Evolutionary conservation across 2,797 vertebrate genomes (phyloP).

Genomic region (Gorsachius magnificus): DNA sequence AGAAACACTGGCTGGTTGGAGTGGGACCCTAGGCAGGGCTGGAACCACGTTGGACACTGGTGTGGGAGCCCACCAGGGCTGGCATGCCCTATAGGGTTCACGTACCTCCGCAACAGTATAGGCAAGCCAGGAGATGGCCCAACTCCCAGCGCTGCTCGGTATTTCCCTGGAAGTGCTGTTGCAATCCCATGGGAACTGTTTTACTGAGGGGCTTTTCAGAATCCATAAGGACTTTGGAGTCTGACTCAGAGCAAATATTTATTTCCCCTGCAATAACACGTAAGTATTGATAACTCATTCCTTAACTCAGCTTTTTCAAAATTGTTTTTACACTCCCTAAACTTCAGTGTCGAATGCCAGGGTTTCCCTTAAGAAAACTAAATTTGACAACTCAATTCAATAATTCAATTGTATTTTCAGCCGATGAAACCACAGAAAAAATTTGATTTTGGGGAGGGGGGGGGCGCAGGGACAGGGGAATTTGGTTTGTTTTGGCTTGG

Average conservation of each 20-base stretch:
- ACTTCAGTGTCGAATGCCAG: not conserved
- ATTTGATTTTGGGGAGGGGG: not conserved
- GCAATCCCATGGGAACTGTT: not conserved
- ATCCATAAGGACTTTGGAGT: not conserved
- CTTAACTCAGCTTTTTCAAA: not conserved
- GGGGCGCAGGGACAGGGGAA: rapidly evolving
- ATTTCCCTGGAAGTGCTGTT: not conserved
- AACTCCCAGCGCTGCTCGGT: not conserved
- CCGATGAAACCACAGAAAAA: not conserved
- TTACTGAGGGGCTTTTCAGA: not conserved
- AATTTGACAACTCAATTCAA: not conserved
- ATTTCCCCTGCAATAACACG: not conserved
- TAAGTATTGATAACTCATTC: not conserved
- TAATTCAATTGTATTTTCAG: not conserved
- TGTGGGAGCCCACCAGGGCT: not conserved
- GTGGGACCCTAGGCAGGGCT: not conserved
- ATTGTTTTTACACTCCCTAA: not conserved
- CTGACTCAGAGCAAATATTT: not conserved
- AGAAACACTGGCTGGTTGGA: not conserved
- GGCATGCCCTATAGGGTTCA: not conserved
- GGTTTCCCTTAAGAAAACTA: not conserved
- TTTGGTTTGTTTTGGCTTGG: not conserved
- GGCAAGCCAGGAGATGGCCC: not conserved
- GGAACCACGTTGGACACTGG: rapidly evolving
- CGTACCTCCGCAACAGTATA: rapidly evolving